Conservation (phyloP, 2,797 vertebrate species). For the Halcyon chelicuti region DNA sequence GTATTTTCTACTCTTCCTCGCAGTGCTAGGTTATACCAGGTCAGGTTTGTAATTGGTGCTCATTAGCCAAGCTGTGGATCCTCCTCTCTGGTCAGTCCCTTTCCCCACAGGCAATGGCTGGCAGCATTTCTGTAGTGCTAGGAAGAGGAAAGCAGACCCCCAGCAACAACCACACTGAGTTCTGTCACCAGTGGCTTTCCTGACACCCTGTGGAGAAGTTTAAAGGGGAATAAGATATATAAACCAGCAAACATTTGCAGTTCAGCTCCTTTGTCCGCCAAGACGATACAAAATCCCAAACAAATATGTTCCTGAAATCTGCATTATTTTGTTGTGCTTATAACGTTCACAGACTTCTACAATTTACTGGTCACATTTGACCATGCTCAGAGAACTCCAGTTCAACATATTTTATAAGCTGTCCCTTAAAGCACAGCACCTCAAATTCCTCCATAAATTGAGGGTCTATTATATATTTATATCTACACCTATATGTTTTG, state of each 20-base stretch:
- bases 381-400: neutral
- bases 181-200: neutral
- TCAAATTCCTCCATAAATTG: neutral
- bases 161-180: neutral
- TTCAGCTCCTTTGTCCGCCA: neutral
- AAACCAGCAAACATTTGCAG: neutral
- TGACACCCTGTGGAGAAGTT: neutral
- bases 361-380: neutral
- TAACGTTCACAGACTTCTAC: neutral
- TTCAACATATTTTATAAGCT: neutral
- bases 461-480: neutral
- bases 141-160: neutral
- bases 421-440: neutral
- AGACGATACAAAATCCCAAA: rapidly evolving
- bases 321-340: neutral
- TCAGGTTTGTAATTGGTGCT: neutral
- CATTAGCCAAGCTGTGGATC: neutral
- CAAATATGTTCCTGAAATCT: rapidly evolving
- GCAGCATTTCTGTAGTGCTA: neutral
- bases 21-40: neutral
- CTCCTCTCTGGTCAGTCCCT: neutral
- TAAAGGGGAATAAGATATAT: neutral
- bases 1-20: neutral
- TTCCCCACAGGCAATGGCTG: neutral
- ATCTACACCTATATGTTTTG: rapidly evolving